Evolutionary conservation across 64 coral and sea anemone species (phyloP), one percentile per base, ranked within the genome.

Genomic region (Stylophora pistillata): DNA sequence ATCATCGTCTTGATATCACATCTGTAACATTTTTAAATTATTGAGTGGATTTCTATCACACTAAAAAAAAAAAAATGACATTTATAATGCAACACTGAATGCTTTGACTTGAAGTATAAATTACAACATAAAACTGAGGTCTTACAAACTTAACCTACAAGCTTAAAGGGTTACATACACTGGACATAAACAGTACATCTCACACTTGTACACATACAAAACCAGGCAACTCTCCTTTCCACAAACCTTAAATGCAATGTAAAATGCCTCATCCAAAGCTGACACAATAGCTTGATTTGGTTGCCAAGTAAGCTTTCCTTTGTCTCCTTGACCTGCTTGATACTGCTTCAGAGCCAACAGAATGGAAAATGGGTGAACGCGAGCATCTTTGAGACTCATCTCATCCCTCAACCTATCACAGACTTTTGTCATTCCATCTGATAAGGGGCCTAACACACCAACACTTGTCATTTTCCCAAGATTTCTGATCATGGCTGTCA

Each of bases 401-500:
- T 54, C 81, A 56, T 89, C 69, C 15, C 30, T 9, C 28, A 98
- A 31, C 63, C 37, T 91, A 25, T 72, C 52, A 53, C 81, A 92
- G 4, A 98, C 96, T 14, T 80, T 92, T 28, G 69, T 58, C 58
- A 65, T 81, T 29, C 78, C 89, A 81, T 87, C 69, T 52, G 78
- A 74, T 16, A 66, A 66, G 17, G 66, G 56, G 5, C 85, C 92
- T 15, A 98, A 73, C 0, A 98, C 53, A 25, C 82, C 89, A 66
- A 98, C 85, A 17, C 81, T 85, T 13, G 95, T 94, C 95, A 98
- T 98, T 83, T 98, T 98, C 25, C 86, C 89, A 30, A 98, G 89
- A 78, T 98, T 98, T 78, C 96, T 85, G 41, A 98, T 89, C 96
- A 98, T 98, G 10, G 96, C 96, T 20, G 96, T 98, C 96, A 98